phyloP scores from a whole-genome alignment of 2,797 vertebrate species.

The Mionectes olivaceus region DNA sequence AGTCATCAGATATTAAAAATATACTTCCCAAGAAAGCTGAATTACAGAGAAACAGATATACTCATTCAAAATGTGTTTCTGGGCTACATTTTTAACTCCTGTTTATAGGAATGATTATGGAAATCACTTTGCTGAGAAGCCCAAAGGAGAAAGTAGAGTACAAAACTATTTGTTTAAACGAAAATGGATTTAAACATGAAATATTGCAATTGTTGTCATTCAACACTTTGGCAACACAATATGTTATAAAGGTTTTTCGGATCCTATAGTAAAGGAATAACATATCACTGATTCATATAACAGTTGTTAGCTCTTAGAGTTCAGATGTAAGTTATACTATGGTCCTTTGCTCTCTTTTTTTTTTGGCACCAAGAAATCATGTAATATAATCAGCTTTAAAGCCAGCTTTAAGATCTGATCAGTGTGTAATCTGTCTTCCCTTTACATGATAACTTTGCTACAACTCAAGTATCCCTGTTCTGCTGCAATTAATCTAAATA shows the following conservation, averaged over 20 bases:
- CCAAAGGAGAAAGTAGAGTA: slow-evolving; percentile 50
- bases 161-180: slow-evolving; percentile 63
- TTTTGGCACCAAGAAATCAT: not conserved
- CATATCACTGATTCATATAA: slow-evolving; percentile 32
- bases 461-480: not conserved
- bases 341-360: not conserved
- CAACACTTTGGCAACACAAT: slow-evolving; percentile 56
- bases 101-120: slow-evolving; percentile 63
- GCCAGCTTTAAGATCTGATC: not conserved
- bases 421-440: not conserved
- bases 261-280: slow-evolving; percentile 31
- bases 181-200: slow-evolving; percentile 73
- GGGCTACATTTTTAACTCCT: slow-evolving; percentile 63
- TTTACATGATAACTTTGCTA: not conserved
- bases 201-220: slow-evolving; percentile 67
- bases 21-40: slow-evolving; percentile 56
- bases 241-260: slow-evolving; percentile 48
- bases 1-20: slow-evolving; percentile 58
- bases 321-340: not conserved
- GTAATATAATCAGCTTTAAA: not conserved
- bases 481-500: not conserved
- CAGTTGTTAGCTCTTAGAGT: slow-evolving; percentile 22
- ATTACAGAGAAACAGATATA: slow-evolving; percentile 56
- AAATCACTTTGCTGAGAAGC: slow-evolving; percentile 65
- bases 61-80: slow-evolving; percentile 49